A percentile compares a stretch with the other conserved stretches of the same genome.
phyloP scores from a whole-genome alignment of 2,797 vertebrate genomes.

The Podarcis lilfordi region DNA sequence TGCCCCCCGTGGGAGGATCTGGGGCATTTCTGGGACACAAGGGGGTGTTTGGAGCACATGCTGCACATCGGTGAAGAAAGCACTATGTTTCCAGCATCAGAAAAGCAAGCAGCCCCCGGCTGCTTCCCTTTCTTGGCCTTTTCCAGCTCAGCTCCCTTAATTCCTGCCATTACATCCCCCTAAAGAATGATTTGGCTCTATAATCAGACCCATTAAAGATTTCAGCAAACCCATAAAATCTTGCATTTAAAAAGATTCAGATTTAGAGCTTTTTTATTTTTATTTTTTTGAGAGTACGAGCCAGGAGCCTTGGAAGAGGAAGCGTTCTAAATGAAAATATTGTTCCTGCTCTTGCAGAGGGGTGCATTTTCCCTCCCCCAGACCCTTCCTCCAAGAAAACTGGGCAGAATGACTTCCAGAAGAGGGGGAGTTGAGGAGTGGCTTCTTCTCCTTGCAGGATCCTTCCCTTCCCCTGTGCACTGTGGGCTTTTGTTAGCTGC shows the following conservation, averaged over 20 bases:
- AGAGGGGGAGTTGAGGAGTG: too few relatives aligned
- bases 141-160: neutral
- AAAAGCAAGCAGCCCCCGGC: neutral
- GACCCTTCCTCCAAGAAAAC: too few relatives aligned
- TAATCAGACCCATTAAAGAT: neutral
- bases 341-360: too few relatives aligned
- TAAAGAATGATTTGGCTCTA: constrained; percentile 14
- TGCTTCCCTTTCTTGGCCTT: neutral
- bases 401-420: too few relatives aligned
- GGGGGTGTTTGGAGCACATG: too few relatives aligned
- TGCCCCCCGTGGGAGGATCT: too few relatives aligned
- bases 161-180: neutral
- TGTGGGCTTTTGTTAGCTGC: too few relatives aligned
- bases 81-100: neutral
- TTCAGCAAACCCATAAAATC: constrained; percentile 9
- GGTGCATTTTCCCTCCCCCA: too few relatives aligned
- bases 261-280: neutral
- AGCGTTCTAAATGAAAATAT: neutral
- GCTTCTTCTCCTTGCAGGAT: too few relatives aligned
- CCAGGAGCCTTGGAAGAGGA: neutral
- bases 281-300: neutral
- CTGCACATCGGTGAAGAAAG: neutral
- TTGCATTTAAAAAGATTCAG: neutral
- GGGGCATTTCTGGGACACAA: too few relatives aligned
- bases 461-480: too few relatives aligned